Base-by-base conservation (phyloP, 2,113 vertebrate species). In the Arenaria interpres region DNA sequence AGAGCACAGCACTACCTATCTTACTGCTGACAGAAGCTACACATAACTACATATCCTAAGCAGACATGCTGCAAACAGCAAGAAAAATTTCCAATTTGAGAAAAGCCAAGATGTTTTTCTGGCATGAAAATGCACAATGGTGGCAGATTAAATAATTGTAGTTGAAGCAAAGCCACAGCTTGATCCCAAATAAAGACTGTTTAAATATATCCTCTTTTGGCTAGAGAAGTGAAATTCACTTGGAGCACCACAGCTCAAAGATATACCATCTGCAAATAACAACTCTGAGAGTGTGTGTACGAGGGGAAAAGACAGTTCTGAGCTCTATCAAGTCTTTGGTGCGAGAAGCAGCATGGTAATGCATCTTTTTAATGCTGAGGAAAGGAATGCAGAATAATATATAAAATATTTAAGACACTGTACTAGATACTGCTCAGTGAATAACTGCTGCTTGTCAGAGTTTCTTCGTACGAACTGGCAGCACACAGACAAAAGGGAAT, bases 361-460 rank as follows among this genome's bases (percentile, higher is more conserved):
- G 50, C 67, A 37, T n/a, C 74, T 68, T 82, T 37, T 75, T 48
- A 89, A 43, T 39, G 21, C 24, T 3, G 17, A 76, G 73, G 57
- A 91, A 85, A 84, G 64, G 53, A 92, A 93, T 8, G 33, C 62
- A 41, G 80, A 56, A 89, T 24, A 66, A 79, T n/a, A 30, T 32
- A 95, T 97, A 89, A 97, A 97, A 95, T 91, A 93, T 97, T 94
- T 88, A 95, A 93, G 87, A 73, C 45, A 18, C 50, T 79, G 79
- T 74, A 81, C 83, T 69, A 91, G 71, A 91, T 73, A 88, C 41
- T 88, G 92, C 91, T 95, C 84, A 48, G 57, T 6, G 41, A 95
- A 50, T 85, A 92, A 93, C 53, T 92, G 90, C 72, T 50, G 71
- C 80, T 91, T 88, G 69, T 73, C 94, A 84, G 54, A 23, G 53